These are phyloP conservation scores for Copidosoma floridanum DNA, from an alignment of 1,140 invertebrate genomes.

Conservation along the genomic window DNA sequence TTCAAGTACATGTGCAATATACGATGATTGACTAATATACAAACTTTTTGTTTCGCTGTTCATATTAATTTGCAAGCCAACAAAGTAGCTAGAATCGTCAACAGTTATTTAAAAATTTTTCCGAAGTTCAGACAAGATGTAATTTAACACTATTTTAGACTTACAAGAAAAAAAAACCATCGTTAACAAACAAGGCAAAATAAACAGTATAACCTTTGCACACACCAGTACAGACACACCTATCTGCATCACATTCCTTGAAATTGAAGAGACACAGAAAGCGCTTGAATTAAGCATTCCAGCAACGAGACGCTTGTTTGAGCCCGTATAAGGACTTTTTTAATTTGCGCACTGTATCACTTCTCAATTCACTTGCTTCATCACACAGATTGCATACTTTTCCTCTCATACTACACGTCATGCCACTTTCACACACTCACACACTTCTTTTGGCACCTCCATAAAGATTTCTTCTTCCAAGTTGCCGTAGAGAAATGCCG, in stretches of 20 bases:
- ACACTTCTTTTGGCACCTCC: too few relatives aligned
- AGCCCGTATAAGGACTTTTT: too few relatives aligned
- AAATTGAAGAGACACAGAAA: too few relatives aligned
- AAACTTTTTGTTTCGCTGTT: background rate
- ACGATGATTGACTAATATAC: background rate
- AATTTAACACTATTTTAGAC: background rate
- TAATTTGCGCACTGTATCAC: background rate
- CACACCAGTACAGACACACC: conserved; percentile 23
- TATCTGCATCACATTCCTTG: too few relatives aligned
- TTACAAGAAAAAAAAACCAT: too few relatives aligned
- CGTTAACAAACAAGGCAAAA: background rate
- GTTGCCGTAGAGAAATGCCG: too few relatives aligned
- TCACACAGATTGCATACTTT: background rate
- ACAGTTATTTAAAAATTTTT: background rate
- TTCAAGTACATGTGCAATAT: background rate
- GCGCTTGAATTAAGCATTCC: too few relatives aligned
- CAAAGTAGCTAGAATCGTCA: too few relatives aligned
- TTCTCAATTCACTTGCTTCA: background rate
- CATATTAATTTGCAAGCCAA: too few relatives aligned
- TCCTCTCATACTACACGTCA: background rate
- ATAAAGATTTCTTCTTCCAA: too few relatives aligned
- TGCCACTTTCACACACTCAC: background rate
- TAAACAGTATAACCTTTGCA: conserved; percentile 3
- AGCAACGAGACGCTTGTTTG: too few relatives aligned
- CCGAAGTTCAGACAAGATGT: background rate